These are phyloP conservation scores for Tipula lateralis DNA, from an alignment of 2,888 invertebrate genomes.

Conservation along the genomic window DNA sequence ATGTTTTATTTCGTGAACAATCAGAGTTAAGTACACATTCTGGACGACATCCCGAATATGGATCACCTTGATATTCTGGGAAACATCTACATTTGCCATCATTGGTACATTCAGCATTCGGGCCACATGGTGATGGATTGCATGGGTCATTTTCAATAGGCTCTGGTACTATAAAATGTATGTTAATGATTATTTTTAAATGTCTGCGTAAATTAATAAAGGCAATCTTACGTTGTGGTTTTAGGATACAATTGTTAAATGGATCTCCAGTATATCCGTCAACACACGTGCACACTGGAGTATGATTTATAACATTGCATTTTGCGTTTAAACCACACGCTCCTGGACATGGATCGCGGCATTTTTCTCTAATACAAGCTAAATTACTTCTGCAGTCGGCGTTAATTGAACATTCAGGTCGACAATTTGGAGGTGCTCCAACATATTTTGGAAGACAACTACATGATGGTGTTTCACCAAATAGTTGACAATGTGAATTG, in stretches of 20 bases:
- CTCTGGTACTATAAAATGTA: constrained; percentile 32
- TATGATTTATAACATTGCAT: constrained; percentile 65
- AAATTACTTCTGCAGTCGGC: constrained; percentile 69
- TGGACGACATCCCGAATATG: constrained; percentile 70
- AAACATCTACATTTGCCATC: constrained; percentile 65
- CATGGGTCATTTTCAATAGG: constrained; percentile 51
- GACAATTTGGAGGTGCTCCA: constrained; percentile 66
- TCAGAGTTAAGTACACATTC: constrained; percentile 73
- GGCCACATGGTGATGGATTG: constrained; percentile 63
- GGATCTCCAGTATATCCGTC: constrained; percentile 70
- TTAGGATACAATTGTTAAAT: constrained; percentile 56
- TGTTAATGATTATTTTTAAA: no score
- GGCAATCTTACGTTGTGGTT: constrained; percentile 48
- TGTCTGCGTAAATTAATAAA: no score
- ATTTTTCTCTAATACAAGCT: constrained; percentile 72
- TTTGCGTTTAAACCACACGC: constrained; percentile 64
- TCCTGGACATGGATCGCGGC: constrained; percentile 75
- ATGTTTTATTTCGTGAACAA: constrained; percentile 64
- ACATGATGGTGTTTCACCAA: constrained; percentile 59
- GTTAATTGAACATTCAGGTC: constrained; percentile 66
- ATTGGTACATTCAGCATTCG: constrained; percentile 60
- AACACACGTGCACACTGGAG: constrained; percentile 68
- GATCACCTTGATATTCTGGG: constrained; percentile 67
- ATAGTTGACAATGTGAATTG: constrained; percentile 60
- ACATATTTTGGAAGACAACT: constrained; percentile 61